Percentiles rank a stretch among this genome's conserved stretches.
Evolutionary conservation across 1,140 invertebrate genomes (phyloP).

Genomic region (Caerostris darwini): DNA sequence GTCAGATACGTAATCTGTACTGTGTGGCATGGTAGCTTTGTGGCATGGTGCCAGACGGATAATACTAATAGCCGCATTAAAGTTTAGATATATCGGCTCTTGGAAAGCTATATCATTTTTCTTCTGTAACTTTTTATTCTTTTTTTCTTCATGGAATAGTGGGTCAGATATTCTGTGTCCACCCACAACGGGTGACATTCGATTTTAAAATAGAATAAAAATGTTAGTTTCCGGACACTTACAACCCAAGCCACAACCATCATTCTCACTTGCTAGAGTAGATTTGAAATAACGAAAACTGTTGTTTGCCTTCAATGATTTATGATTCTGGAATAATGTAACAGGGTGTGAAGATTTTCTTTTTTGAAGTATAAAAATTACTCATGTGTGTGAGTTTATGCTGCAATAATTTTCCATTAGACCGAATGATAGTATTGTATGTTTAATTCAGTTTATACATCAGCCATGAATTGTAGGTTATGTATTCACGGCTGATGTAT

Average conservation of each 20-base stretch:
- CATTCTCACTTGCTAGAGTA: not conserved
- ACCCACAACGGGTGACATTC: conserved; percentile 46
- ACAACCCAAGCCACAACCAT: not conserved
- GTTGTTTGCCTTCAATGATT: not conserved
- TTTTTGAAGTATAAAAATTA: not conserved
- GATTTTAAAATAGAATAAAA: conserved; percentile 66
- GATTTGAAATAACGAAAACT: not conserved
- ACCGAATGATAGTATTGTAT: no score
- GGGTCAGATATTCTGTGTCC: conserved; percentile 62
- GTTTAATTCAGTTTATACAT: no score
- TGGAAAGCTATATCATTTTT: conserved; percentile 46
- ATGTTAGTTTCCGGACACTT: conserved; percentile 42
- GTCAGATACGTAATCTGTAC: conserved; percentile 63
- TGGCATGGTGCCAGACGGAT: conserved; percentile 66
- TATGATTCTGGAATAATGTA: not conserved
- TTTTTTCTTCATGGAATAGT: conserved; percentile 4
- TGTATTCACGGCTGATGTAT: no score
- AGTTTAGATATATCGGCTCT: conserved; percentile 57
- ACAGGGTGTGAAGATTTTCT: not conserved
- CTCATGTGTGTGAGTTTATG: no score
- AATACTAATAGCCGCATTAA: conserved; percentile 72
- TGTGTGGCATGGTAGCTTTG: conserved; percentile 41
- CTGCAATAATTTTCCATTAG: no score
- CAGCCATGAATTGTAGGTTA: no score
- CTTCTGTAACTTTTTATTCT: not conserved